Percentiles rank a stretch among this genome's conserved stretches.
phyloP scores from a whole-genome alignment of 2,113 vertebrate genomes.

The Protobothrops flavoviridis region DNA sequence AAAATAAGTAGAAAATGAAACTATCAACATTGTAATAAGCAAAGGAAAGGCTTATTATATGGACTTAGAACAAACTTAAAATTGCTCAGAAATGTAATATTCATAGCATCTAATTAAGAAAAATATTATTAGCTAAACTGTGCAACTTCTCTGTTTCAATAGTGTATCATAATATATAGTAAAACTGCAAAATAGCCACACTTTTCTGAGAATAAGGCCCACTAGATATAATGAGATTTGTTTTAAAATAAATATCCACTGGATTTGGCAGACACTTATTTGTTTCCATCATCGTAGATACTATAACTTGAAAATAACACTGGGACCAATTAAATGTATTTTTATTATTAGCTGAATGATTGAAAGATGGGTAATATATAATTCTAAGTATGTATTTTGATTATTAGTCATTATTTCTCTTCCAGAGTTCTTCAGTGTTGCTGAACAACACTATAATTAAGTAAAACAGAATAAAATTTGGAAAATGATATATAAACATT shows the following conservation, averaged over 20 bases:
- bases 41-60: not conserved
- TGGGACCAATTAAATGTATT: not conserved
- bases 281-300: not conserved
- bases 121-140: not conserved
- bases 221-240: not conserved
- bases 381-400: not conserved
- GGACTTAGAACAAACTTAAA: not conserved
- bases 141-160: not conserved
- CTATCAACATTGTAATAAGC: not conserved
- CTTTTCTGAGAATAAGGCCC: not conserved
- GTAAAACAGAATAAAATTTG: not conserved
- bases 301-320: not conserved
- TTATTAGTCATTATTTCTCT: not conserved
- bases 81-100: not conserved
- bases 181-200: not conserved
- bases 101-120: not conserved
- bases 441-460: not conserved
- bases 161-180: not conserved
- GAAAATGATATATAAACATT: not conserved
- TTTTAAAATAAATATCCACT: not conserved
- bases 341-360: not conserved
- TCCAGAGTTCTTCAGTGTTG: not conserved
- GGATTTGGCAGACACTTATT: not conserved
- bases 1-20: not conserved
- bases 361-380: not conserved